These are phyloP conservation scores for Hetaerina americana DNA, from an alignment of 1,140 invertebrate genomes.

Conservation along the genomic window DNA sequence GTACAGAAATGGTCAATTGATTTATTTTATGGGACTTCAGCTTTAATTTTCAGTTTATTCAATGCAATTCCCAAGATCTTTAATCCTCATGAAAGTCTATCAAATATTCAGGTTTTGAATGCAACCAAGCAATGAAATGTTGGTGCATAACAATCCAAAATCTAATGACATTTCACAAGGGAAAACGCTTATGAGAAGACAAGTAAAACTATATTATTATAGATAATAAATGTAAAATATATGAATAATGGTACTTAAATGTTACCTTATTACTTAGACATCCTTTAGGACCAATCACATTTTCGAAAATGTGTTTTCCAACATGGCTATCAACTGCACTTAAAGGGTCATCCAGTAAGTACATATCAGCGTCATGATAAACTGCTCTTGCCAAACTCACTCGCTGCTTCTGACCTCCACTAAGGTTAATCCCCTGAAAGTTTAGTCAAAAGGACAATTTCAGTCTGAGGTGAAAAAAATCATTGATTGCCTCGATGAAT, in stretches of 20 bases:
- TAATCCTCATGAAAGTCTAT: background rate
- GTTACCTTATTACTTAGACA: constrained; percentile 27
- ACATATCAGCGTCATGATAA: constrained; percentile 79
- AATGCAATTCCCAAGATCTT: background rate
- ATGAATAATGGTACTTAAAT: background rate
- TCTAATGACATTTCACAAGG: background rate
- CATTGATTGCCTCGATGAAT: background rate
- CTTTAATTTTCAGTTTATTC: too few relatives aligned
- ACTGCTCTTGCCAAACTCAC: constrained; percentile 91
- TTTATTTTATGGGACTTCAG: too few relatives aligned
- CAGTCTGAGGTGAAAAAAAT: background rate
- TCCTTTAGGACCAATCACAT: constrained; percentile 44
- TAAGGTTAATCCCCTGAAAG: constrained; percentile 74
- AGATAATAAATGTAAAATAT: background rate
- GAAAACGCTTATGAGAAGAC: background rate
- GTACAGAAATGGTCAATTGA: too few relatives aligned
- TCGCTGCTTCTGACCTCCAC: constrained; percentile 94
- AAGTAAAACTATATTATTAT: background rate
- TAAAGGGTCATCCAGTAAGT: constrained; percentile 91
- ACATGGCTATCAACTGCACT: constrained; percentile 93
- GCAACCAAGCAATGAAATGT: background rate
- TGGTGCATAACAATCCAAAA: background rate
- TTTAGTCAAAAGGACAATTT: background rate
- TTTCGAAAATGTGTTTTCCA: constrained; percentile 90
- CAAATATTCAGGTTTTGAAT: background rate